Evolutionary conservation across 2,888 invertebrate genomes (phyloP), one percentile per base, ranked within the genome.

Genomic region (Arge pagana): DNA sequence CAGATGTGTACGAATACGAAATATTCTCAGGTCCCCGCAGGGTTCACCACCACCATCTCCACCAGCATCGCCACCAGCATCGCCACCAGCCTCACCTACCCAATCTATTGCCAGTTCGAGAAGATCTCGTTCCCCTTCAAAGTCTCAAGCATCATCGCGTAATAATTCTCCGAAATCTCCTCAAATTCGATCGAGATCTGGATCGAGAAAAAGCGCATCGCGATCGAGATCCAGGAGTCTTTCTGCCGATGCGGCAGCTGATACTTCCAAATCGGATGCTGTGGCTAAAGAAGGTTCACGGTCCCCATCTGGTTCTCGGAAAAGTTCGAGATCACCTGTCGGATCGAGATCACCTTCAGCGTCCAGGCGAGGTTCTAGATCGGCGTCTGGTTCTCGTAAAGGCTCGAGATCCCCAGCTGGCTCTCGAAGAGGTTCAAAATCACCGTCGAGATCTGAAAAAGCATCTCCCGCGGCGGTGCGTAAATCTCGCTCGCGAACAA

Each of bases 81-180:
- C 53, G 4, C 56, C 18, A n/a, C n/a, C n/a, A n/a, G n/a, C n/a
- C n/a, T n/a, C n/a, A n/a, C n/a, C n/a, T n/a, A n/a, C n/a, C n/a
- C n/a, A n/a, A 41, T 64, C 60, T 1, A 56, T 45, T 21, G 57
- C 48, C 28, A 69, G 65, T 16, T 71, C 72, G 3, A 63, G 60
- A 37, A 64, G 67, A 30, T 74, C 72, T 1, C 70, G 61, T 54
- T 61, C 65, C 21, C 57, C 64, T 57, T 68, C 71, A 8, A 56
- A 62, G 50, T 58, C 65, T 1, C 55, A 51, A 42, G 65, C 67
- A 7, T 59, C 64, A 7, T 65, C 66, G 1, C 43, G 58, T 33
- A 63, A 57, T 35, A 23, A 64, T 33, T 45, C 45, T 10, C 28
- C 28, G 31, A 28, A 30, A n/a, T n/a, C n/a, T n/a, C n/a, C 1